Base-by-base conservation (phyloP, 2,888 invertebrate species). In the Lobophora halterata region DNA sequence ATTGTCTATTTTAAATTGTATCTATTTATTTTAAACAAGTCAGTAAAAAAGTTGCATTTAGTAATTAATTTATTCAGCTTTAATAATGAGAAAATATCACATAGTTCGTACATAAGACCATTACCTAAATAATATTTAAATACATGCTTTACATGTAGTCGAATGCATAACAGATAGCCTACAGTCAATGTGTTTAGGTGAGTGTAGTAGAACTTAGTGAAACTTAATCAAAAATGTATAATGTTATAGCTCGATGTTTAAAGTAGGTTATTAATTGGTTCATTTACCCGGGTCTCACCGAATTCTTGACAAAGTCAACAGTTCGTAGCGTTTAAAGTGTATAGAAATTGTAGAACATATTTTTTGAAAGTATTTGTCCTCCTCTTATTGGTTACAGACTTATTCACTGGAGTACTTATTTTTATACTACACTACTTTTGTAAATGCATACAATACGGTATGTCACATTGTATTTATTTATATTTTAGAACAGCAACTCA, bases 101-200 rank as follows among this genome's bases (percentile, higher is more conserved):
- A 49, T 51, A 79, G 63, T 72, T 66, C 66, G 72, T 79, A 80
- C 61, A 71, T 70, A 71, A 69, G 63, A 73, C 65, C 42, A 31
- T 34, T 35, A 41, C 37, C 49, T 57, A 61, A 44, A 51, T 49
- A 57, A 61, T 60, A 63, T 56, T 54, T 47, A 37, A 45, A 52
- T 44, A 46, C 40, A 42, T 24, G 21, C 16, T 46, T 30, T 40
- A 41, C 19, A 34, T 32, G 37, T 42, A 38, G 32, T 41, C 31
- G 39, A 33, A 51, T 54, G 52, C 48, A 49, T 20, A 32, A n/a
- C 20, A 20, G 30, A 29, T 31, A 31, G 26, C 13, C 12, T 31
- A 26, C 25, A 23, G 17, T 35, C 16, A 23, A 29, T 27, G 12
- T 27, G 16, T 18, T 24, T 14, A 34, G 34, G 33, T 26, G 26